Evolutionary conservation across 2,797 vertebrate genomes (phyloP).

Genomic region (Hypotaenidia okinawae): DNA sequence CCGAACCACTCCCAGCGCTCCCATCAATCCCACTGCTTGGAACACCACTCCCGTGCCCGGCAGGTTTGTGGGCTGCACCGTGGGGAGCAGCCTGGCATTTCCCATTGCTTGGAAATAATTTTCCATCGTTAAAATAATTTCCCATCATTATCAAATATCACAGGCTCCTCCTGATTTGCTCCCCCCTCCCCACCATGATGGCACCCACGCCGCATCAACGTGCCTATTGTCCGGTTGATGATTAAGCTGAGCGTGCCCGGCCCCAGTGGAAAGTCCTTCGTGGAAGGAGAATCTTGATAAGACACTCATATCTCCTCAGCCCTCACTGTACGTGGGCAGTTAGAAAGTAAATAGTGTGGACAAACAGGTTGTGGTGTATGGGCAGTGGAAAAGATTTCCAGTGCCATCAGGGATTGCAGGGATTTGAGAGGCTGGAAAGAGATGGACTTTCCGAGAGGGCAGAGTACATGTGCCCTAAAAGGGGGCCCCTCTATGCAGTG

Average conservation of each 20-base stretch:
- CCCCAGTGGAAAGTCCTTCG: constrained; percentile 18
- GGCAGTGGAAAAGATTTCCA: not conserved
- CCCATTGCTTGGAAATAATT: constrained; percentile 19
- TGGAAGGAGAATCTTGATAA: constrained; percentile 44
- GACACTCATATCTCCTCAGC: not conserved
- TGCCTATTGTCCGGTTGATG: not conserved
- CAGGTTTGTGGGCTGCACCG: fast-evolving
- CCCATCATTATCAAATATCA: not conserved
- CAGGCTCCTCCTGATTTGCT: not conserved
- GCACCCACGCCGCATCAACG: not conserved
- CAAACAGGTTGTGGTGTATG: not conserved
- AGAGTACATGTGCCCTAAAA: not conserved
- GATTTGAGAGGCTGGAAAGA: not conserved
- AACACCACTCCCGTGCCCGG: fast-evolving
- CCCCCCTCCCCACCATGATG: fast-evolving
- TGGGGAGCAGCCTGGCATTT: not conserved
- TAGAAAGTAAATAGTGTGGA: not conserved
- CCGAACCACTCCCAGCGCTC: not conserved
- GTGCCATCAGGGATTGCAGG: fast-evolving
- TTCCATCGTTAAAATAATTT: constrained; percentile 23
- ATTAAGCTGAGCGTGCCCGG: fast-evolving
- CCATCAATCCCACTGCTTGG: fast-evolving
- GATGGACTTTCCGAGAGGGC: not conserved
- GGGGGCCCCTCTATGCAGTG: not conserved
- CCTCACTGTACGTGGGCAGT: not conserved